Percentiles rank a stretch among this genome's conserved stretches.
phyloP scores from a whole-genome alignment of 1,140 invertebrate species.

The Argopecten irradians region DNA sequence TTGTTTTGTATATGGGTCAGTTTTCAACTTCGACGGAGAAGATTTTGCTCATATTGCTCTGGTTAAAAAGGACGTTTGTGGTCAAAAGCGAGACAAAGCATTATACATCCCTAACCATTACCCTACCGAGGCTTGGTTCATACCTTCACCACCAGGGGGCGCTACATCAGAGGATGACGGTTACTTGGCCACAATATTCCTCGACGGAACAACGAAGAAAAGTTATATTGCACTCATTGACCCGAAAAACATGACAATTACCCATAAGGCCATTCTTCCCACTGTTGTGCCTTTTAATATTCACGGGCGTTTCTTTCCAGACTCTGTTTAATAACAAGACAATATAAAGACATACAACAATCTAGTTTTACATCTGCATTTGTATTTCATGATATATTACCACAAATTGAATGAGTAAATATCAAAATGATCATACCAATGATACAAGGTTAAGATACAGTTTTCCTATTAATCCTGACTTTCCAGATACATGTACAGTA shows the following conservation, averaged over 20 bases:
- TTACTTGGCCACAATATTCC: conserved; percentile 53
- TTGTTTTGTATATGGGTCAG: conserved; percentile 64
- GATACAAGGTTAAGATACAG: too few relatives aligned
- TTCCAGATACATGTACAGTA: too few relatives aligned
- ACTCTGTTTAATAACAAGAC: not conserved
- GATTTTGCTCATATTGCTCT: conserved; percentile 54
- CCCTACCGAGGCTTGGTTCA: conserved; percentile 62
- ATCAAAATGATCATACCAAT: too few relatives aligned
- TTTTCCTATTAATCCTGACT: too few relatives aligned
- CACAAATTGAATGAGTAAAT: too few relatives aligned
- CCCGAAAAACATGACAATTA: conserved; percentile 7
- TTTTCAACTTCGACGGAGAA: conserved; percentile 54
- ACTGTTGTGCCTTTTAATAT: not conserved
- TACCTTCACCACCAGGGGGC: conserved; percentile 50
- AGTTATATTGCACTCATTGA: conserved; percentile 12
- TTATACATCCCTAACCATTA: conserved; percentile 54
- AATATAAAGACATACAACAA: too few relatives aligned
- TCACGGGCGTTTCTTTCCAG: conserved; percentile 24
- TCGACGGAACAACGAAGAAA: conserved; percentile 50
- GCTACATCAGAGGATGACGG: conserved; percentile 63
- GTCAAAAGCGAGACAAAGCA: conserved; percentile 35
- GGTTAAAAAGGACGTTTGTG: conserved; percentile 66
- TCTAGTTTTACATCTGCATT: too few relatives aligned
- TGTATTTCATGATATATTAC: too few relatives aligned
- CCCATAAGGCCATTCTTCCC: conserved; percentile 16